Evolutionary conservation across 2,113 vertebrate species (phyloP).

Genomic region (Dunckerocampus dactyliophorus): DNA sequence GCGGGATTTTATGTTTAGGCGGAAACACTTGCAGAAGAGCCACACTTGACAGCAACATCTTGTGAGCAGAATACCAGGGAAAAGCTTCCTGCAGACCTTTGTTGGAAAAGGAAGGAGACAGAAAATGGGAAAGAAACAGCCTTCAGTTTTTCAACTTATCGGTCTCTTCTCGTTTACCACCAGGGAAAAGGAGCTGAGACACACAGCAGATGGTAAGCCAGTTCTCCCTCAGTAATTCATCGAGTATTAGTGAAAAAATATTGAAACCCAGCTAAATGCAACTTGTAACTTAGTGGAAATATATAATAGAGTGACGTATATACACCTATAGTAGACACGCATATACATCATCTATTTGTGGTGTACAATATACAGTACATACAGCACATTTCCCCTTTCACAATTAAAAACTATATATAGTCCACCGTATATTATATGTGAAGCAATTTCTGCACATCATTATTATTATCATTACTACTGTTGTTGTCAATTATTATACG

Average conservation of each 20-base stretch:
- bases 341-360: too few relatives aligned
- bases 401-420: too few relatives aligned
- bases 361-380: too few relatives aligned
- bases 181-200: constrained; percentile 10
- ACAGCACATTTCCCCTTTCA: too few relatives aligned
- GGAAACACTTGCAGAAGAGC: neutral
- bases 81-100: neutral
- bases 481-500: too few relatives aligned
- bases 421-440: too few relatives aligned
- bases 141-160: constrained; percentile 16
- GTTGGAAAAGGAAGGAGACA: neutral
- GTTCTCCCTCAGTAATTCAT: neutral
- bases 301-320: neutral
- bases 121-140: constrained; percentile 62
- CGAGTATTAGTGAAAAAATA: neutral
- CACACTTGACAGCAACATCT: too few relatives aligned
- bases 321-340: too few relatives aligned
- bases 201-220: constrained; percentile 49
- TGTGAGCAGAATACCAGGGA: neutral
- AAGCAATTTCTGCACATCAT: too few relatives aligned
- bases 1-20: constrained; percentile 53
- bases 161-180: constrained; percentile 17
- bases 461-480: too few relatives aligned
- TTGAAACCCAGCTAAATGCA: neutral
- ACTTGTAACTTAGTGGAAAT: neutral